Evolutionary conservation across 2,113 vertebrate species (phyloP).

Genomic region (Arothron firmamentum): DNA sequence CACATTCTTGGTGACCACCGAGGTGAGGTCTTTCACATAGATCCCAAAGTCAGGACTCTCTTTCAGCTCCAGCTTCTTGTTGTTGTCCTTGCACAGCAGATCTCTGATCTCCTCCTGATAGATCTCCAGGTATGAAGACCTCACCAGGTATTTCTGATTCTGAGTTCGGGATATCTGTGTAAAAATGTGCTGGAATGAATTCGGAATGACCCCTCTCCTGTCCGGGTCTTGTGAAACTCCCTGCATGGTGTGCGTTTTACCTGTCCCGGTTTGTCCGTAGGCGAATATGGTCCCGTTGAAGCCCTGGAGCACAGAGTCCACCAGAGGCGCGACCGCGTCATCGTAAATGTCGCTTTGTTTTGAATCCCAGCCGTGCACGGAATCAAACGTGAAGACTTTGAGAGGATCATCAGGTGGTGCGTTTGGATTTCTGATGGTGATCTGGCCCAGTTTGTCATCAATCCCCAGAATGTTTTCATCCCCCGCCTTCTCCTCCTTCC

Average conservation of each 20-base stretch:
- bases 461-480: constrained; percentile 82
- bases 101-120: constrained; percentile 97
- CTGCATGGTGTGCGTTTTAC: constrained; percentile 96
- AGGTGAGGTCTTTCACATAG: constrained; percentile 91
- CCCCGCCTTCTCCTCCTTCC: constrained; percentile 78
- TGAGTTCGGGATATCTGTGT: constrained; percentile 94
- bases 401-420: constrained; percentile 80
- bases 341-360: constrained; percentile 89
- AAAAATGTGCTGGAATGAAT: constrained; percentile 92
- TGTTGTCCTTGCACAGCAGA: constrained; percentile 89
- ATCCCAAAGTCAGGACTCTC: constrained; percentile 87
- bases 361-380: constrained; percentile 86
- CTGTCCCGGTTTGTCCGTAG: constrained; percentile 93
- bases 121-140: constrained; percentile 97
- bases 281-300: constrained; percentile 95
- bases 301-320: constrained; percentile 87
- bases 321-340: constrained; percentile 87
- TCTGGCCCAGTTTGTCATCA: constrained; percentile 88
- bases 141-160: constrained; percentile 93
- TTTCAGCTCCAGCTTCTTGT: constrained; percentile 88
- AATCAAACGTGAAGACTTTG: constrained; percentile 93
- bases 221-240: constrained; percentile 84
- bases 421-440: constrained; percentile 85
- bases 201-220: constrained; percentile 86
- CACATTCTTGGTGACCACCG: constrained; percentile 94